phyloP scores from a whole-genome alignment of 2,888 invertebrate genomes.

The Xiphydria camelus region DNA sequence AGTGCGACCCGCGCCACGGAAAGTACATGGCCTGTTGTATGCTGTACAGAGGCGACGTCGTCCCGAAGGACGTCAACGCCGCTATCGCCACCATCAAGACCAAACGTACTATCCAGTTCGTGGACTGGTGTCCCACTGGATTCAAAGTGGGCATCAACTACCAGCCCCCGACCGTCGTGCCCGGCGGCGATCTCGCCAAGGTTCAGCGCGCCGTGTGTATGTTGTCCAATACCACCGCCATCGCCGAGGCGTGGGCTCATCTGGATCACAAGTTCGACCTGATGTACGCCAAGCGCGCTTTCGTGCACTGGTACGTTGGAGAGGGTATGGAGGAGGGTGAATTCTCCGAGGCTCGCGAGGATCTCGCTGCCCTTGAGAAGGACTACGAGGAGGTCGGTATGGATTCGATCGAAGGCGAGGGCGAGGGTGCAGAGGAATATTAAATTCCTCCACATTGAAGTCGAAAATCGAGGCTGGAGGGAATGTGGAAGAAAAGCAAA shows the following conservation, averaged over 20 bases:
- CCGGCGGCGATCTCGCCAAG: conserved; percentile 63
- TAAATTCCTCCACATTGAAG: no score
- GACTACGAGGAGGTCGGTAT: conserved; percentile 75
- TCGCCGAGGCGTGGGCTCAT: conserved; percentile 70
- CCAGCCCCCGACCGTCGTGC: conserved; percentile 59
- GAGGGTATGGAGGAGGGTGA: conserved; percentile 86
- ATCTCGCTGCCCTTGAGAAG: conserved; percentile 71
- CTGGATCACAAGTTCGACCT: conserved; percentile 71
- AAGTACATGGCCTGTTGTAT: conserved; percentile 66
- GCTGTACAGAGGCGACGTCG: conserved; percentile 56
- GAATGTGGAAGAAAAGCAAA: no score
- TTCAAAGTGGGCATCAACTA: conserved; percentile 69
- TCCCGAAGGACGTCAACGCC: conserved; percentile 61
- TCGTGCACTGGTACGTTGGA: conserved; percentile 78
- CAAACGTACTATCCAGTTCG: conserved; percentile 78
- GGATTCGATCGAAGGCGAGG: conserved; percentile 61
- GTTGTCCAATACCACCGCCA: conserved; percentile 71
- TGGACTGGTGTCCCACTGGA: conserved; percentile 87
- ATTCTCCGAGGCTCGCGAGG: conserved; percentile 80
- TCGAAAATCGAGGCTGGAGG: no score
- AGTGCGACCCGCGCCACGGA: conserved; percentile 62
- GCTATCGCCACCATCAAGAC: conserved; percentile 65
- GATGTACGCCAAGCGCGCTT: conserved; percentile 71
- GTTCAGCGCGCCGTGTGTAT: conserved; percentile 70
- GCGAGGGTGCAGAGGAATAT: conserved; percentile 49